These are phyloP conservation scores for Gambelia wislizenii DNA, from an alignment of 2,797 vertebrate genomes.

Conservation along the genomic window DNA sequence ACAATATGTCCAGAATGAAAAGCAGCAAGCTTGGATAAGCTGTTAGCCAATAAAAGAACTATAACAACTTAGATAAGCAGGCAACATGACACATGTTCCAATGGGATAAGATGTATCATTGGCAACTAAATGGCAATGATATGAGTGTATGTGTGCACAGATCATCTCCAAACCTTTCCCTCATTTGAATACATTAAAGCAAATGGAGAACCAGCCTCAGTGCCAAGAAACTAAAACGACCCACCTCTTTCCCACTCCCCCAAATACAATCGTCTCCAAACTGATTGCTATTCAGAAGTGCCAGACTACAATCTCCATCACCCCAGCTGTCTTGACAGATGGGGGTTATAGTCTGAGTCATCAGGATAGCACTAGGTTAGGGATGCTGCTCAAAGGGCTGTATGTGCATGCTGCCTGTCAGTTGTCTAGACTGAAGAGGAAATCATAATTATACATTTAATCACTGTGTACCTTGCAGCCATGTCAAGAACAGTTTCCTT, in stretches of 20 bases:
- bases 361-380: neutral
- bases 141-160: neutral
- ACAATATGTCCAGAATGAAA: constrained; percentile 50
- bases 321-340: neutral
- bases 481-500: neutral
- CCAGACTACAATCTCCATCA: neutral
- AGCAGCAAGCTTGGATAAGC: constrained; percentile 50
- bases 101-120: neutral
- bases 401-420: neutral
- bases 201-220: neutral
- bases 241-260: neutral
- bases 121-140: neutral
- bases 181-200: neutral
- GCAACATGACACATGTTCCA: neutral
- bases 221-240: neutral
- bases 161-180: neutral
- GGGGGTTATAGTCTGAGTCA: neutral
- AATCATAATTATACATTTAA: neutral
- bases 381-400: neutral
- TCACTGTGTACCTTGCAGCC: neutral
- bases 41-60: constrained; percentile 18
- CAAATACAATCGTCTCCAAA: too few relatives aligned
- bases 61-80: constrained; percentile 6
- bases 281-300: neutral
- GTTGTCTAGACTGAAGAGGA: neutral